Evolutionary conservation across 1,140 invertebrate species (phyloP), one percentile per base, ranked within the genome.

Genomic region (Homalodisca vitripennis): DNA sequence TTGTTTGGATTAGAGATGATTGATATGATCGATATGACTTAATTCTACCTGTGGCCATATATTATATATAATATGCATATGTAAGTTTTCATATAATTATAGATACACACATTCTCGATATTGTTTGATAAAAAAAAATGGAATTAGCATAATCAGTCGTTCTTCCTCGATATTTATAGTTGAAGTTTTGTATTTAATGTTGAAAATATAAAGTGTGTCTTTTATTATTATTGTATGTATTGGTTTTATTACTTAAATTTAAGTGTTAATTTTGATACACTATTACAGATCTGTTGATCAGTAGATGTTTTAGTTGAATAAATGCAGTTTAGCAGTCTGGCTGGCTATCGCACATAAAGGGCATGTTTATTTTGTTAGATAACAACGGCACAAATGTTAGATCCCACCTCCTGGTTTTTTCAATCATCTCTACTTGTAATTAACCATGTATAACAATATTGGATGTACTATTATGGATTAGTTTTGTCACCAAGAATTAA

Each of bases 361-460:
- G 34, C 6, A 10, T 6, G 6, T 41, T 17, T 41, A 41, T 6
- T 41, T 41, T 10, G 34, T 6, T 41, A 10, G 34, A 41, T 41
- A 41, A 41, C n/a, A n/a, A n/a, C n/a, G n/a, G 48, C 48, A 51
- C 48, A 51, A 41, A 51, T 14, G 17, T 51, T 20, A 22, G 48
- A 14, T 22, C 34, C 34, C 34, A 51, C 48, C 48, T 12, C 22
- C 48, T 20, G n/a, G n/a, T n/a, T n/a, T n/a, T 51, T 51, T 51
- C 48, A 51, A 51, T 51, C 48, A 51, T 51, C 48, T 51, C 48
- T 51, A 51, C 22, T 51, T 51, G 48, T 51, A 51, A 51, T 51
- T 51, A 12, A 51, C 48, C 17, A 51, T 51, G 48, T 51, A 51
- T 51, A 51, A 51, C 48, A 51, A 20, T 51, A n/a, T n/a, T n/a